These are phyloP conservation scores for Erpobdella octoculata DNA, from an alignment of 2,888 invertebrate species.

Conservation along the genomic window DNA sequence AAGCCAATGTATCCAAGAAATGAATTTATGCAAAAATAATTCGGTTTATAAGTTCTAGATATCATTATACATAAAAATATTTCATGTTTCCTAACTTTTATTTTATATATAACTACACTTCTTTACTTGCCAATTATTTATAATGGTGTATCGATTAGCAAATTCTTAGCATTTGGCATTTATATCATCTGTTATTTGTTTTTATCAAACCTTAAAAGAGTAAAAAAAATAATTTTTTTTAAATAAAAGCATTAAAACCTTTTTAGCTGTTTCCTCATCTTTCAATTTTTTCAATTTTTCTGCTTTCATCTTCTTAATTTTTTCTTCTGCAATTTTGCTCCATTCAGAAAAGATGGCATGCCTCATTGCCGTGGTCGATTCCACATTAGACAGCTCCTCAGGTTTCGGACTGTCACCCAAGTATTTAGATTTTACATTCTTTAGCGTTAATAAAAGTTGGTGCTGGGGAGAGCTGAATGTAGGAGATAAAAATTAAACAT, in stretches of 20 bases:
- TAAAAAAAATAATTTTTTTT: not conserved
- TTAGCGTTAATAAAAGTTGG: not conserved
- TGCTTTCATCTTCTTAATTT: not conserved
- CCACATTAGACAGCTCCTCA: not conserved
- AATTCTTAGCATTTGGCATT: too few relatives aligned
- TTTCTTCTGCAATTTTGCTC: not conserved
- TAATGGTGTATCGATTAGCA: too few relatives aligned
- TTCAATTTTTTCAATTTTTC: not conserved
- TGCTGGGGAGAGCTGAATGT: not conserved
- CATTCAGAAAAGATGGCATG: conserved; percentile 7
- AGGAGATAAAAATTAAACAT: too few relatives aligned
- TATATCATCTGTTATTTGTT: not conserved
- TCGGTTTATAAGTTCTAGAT: too few relatives aligned
- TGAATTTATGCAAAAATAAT: too few relatives aligned
- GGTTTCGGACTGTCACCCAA: not conserved
- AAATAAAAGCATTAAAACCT: not conserved
- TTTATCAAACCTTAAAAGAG: too few relatives aligned
- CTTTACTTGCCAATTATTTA: too few relatives aligned
- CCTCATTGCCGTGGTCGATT: conserved; percentile 8
- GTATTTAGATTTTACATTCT: conserved; percentile 16
- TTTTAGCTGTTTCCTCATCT: not conserved
- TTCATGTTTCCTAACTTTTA: too few relatives aligned
- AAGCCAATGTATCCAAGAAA: too few relatives aligned
- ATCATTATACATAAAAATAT: too few relatives aligned
- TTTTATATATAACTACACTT: too few relatives aligned